Percentiles rank a stretch among this genome's conserved stretches.
Evolutionary conservation across 2,797 vertebrate genomes (phyloP).

Genomic region (Melopsittacus undulatus): DNA sequence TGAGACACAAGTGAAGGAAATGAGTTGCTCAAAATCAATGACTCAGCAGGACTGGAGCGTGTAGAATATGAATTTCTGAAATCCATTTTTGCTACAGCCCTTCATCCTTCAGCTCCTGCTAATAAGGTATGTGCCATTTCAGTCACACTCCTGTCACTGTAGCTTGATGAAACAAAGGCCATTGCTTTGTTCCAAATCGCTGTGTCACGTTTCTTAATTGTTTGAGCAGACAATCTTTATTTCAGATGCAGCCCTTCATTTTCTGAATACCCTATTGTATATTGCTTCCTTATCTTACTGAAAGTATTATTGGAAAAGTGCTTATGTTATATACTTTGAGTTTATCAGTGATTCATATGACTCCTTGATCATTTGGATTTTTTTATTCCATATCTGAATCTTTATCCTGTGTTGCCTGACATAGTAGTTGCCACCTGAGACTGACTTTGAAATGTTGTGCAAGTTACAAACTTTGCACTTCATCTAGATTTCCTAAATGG

Average conservation of each 20-base stretch:
- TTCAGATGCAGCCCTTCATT: neutral
- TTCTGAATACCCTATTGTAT: neutral
- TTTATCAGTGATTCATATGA: neutral
- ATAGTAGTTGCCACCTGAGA: neutral
- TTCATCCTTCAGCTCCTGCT: neutral
- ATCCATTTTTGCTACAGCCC: neutral
- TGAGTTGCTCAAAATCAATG: neutral
- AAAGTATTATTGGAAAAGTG: neutral
- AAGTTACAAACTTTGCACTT: neutral
- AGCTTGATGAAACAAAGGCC: neutral
- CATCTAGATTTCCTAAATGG: neutral
- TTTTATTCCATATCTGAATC: neutral
- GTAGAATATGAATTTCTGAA: neutral
- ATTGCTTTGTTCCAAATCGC: neutral
- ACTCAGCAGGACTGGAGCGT: neutral
- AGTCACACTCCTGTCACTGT: neutral
- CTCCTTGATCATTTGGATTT: neutral
- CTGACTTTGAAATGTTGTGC: neutral
- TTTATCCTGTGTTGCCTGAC: neutral
- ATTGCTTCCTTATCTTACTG: neutral
- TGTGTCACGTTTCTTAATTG: neutral
- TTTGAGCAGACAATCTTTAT: neutral
- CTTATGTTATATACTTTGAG: neutral
- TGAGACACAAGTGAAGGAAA: slow-evolving; percentile 42
- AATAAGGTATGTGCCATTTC: neutral